Evolutionary conservation across 2,888 invertebrate genomes (phyloP).

Genomic region (Leuctra nigra): DNA sequence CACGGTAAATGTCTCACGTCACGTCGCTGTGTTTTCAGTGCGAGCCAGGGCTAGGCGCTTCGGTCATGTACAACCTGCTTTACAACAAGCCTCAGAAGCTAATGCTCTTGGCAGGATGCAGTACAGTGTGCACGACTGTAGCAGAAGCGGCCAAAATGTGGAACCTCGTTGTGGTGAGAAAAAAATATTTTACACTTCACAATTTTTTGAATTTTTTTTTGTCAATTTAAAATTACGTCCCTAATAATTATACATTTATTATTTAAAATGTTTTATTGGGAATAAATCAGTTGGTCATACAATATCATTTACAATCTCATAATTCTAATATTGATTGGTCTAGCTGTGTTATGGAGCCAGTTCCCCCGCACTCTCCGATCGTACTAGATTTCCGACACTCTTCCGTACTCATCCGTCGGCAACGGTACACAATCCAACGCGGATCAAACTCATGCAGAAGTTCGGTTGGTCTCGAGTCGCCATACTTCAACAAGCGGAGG

Average conservation of each 20-base stretch:
- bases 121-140: slow-evolving; percentile 97
- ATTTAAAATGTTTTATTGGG: too few relatives aligned
- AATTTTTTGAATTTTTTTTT: neutral
- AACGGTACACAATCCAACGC: slow-evolving; percentile 96
- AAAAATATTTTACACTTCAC: too few relatives aligned
- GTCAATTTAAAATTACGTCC: too few relatives aligned
- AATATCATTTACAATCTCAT: neutral
- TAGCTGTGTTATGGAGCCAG: slow-evolving; percentile 98
- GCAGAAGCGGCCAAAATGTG: slow-evolving; percentile 99
- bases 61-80: slow-evolving; percentile 96
- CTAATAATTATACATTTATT: too few relatives aligned
- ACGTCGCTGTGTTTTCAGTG: slow-evolving; percentile 79
- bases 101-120: slow-evolving; percentile 92
- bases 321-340: slow-evolving; percentile 34
- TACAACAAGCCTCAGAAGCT: slow-evolving; percentile 94
- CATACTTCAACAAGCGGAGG: slow-evolving; percentile 96
- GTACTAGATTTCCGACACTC: slow-evolving; percentile 93
- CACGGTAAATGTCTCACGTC: neutral
- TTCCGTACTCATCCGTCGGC: slow-evolving; percentile 99
- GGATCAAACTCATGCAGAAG: slow-evolving; percentile 93
- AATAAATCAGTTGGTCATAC: too few relatives aligned
- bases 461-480: slow-evolving; percentile 97
- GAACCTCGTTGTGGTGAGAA: slow-evolving; percentile 96
- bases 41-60: slow-evolving; percentile 95
- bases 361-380: slow-evolving; percentile 95